phyloP scores from a whole-genome alignment of 2,113 vertebrate species.

The Psilopogon haemacephalus region DNA sequence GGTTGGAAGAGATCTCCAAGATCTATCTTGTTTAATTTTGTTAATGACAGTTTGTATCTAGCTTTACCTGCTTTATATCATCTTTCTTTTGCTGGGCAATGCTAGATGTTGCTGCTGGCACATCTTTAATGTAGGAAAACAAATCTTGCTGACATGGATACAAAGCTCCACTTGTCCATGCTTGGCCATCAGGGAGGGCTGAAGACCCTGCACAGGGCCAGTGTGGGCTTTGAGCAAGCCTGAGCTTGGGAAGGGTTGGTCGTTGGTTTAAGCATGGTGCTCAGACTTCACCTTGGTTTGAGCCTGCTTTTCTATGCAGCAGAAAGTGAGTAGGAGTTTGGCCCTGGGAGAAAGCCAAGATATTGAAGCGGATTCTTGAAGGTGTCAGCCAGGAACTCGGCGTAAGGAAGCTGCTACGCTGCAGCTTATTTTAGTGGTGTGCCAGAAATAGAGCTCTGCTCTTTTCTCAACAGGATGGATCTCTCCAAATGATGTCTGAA shows the following conservation, averaged over 20 bases:
- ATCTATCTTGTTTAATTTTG: not conserved
- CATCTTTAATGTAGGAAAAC: not conserved
- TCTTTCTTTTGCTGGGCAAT: not conserved
- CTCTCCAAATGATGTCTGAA: conserved; percentile 2
- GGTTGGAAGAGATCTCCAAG: too few relatives aligned
- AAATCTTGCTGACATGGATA: not conserved
- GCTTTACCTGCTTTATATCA: not conserved
- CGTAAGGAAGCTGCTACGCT: conserved; percentile 19
- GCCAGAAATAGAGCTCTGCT: conserved; percentile 12
- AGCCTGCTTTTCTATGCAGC: not conserved
- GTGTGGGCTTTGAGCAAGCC: not conserved
- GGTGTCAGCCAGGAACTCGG: conserved; percentile 44
- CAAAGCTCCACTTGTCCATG: not conserved
- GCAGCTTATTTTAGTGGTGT: conserved; percentile 14
- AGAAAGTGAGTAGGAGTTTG: not conserved
- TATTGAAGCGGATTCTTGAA: not conserved
- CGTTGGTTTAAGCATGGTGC: fast-evolving
- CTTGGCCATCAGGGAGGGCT: not conserved
- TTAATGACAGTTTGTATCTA: not conserved
- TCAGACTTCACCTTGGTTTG: not conserved
- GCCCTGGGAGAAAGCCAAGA: conserved; percentile 30
- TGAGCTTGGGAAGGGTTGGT: not conserved
- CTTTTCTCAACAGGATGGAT: conserved; percentile 15
- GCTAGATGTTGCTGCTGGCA: not conserved
- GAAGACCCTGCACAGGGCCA: not conserved